Percentiles rank a stretch among this genome's conserved stretches.
These are phyloP conservation scores for Gari tellinella DNA, from an alignment of 2,888 invertebrate species.

Conservation along the genomic window DNA sequence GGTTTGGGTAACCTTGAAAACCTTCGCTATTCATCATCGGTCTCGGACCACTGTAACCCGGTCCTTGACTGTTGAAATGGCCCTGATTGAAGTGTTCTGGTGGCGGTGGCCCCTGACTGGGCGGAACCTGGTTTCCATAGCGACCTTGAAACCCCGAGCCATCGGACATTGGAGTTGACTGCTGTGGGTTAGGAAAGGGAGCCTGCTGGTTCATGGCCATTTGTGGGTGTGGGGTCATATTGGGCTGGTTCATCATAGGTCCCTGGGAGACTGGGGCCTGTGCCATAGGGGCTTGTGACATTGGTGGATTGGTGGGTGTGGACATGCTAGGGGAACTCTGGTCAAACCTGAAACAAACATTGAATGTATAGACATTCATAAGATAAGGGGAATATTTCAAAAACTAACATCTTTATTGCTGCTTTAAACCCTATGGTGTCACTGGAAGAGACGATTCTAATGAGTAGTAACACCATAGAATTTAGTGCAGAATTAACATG, in stretches of 20 bases:
- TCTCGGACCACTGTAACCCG: constrained; percentile 46
- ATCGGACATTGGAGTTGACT: constrained; percentile 36
- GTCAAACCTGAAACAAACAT: constrained; percentile 72
- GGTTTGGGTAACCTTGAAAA: constrained; percentile 64
- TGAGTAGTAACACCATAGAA: no score
- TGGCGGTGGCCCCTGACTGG: constrained; percentile 16
- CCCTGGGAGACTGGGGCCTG: constrained; percentile 6
- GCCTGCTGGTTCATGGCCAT: constrained; percentile 34
- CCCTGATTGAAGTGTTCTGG: constrained; percentile 27
- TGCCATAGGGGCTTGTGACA: constrained; percentile 16
- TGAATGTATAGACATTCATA: no score
- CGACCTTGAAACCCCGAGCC: constrained; percentile 21
- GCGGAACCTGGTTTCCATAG: constrained; percentile 44
- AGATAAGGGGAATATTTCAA: no score
- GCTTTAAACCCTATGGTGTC: no score
- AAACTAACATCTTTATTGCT: no score
- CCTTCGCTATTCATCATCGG: constrained; percentile 65
- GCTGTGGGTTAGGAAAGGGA: constrained; percentile 28
- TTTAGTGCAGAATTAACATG: no score
- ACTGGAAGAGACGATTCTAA: no score
- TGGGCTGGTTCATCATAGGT: constrained; percentile 22
- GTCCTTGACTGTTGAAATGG: constrained; percentile 44
- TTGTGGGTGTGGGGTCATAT: constrained; percentile 22
- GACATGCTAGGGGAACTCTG: constrained; percentile 48
- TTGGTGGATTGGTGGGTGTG: constrained; percentile 23